Evolutionary conservation across 2,888 invertebrate genomes (phyloP).

Genomic region (Caenorhabditis sp.): DNA sequence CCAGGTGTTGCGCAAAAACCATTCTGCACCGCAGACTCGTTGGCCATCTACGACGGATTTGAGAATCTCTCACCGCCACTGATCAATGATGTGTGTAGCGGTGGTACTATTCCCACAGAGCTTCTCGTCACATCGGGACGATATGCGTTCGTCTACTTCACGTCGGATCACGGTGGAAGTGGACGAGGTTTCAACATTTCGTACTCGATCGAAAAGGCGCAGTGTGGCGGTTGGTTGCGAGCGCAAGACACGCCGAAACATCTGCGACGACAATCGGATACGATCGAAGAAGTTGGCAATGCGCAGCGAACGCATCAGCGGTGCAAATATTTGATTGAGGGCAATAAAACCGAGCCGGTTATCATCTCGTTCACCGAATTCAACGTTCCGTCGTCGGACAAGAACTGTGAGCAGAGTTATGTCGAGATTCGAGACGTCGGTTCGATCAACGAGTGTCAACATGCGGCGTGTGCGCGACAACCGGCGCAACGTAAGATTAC

Average conservation of each 20-base stretch:
- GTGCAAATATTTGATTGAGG: slow-evolving; percentile 61
- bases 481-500: slow-evolving; percentile 40
- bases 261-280: slow-evolving; percentile 17
- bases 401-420: slow-evolving; percentile 42
- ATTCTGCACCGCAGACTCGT: slow-evolving; percentile 35
- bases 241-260: slow-evolving; percentile 27
- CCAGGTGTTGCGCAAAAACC: slow-evolving; percentile 32
- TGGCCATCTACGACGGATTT: slow-evolving; percentile 64
- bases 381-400: slow-evolving; percentile 30
- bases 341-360: slow-evolving; percentile 49
- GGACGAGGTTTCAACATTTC: slow-evolving; percentile 59
- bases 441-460: slow-evolving; percentile 40
- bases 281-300: slow-evolving; percentile 21
- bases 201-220: slow-evolving; percentile 37
- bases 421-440: slow-evolving; percentile 52
- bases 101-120: slow-evolving; percentile 7
- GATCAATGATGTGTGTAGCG: slow-evolving; percentile 44
- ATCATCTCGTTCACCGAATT: slow-evolving; percentile 51
- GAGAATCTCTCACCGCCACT: slow-evolving; percentile 58
- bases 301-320: slow-evolving; percentile 39
- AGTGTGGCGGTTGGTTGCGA: slow-evolving; percentile 57
- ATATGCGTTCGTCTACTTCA: slow-evolving; percentile 24
- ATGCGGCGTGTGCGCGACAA: slow-evolving; percentile 49
- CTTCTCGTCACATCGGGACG: background rate
- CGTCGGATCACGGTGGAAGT: slow-evolving; percentile 51